phyloP scores from a whole-genome alignment of 2,797 vertebrate genomes.

The Sebastes cheni region DNA sequence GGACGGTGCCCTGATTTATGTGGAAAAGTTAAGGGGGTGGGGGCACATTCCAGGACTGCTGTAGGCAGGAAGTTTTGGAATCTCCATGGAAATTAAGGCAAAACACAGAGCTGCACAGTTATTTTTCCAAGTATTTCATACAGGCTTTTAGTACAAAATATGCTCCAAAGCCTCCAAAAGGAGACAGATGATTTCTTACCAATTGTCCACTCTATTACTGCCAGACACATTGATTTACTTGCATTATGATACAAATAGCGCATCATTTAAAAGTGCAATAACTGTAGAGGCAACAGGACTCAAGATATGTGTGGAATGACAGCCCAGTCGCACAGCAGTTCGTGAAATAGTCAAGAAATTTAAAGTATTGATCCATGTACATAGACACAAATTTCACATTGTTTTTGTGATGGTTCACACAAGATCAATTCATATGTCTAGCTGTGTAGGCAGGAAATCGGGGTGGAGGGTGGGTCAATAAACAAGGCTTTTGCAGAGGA shows the following conservation, averaged over 20 bases:
- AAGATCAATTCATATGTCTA: too few species aligned
- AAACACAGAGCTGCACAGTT: constrained; percentile 75
- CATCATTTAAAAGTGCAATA: constrained; percentile 1
- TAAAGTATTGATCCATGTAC: background rate
- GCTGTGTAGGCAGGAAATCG: too few species aligned
- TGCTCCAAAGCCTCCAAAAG: constrained; percentile 48
- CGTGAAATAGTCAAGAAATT: too few species aligned
- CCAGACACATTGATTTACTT: constrained; percentile 37
- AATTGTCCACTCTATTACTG: constrained; percentile 25
- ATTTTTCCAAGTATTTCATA: constrained; percentile 78
- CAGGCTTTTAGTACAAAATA: constrained; percentile 60
- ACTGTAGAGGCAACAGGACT: constrained; percentile 26
- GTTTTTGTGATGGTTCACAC: too few species aligned
- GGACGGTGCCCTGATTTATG: constrained; percentile 76
- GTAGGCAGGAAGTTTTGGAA: constrained; percentile 84
- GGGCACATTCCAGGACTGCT: constrained; percentile 77
- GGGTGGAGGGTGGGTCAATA: too few species aligned
- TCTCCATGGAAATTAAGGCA: constrained; percentile 83
- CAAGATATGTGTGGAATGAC: constrained; percentile 67
- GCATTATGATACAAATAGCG: constrained; percentile 10
- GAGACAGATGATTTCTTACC: constrained; percentile 48
- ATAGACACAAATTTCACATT: too few species aligned
- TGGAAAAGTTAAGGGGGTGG: constrained; percentile 73
- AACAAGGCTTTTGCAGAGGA: too few species aligned
- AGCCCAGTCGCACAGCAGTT: too few species aligned